A percentile compares a stretch with the other conserved stretches of the same genome.
Evolutionary conservation across 1,140 invertebrate species (phyloP).

Genomic region (Berghia stephanieae): DNA sequence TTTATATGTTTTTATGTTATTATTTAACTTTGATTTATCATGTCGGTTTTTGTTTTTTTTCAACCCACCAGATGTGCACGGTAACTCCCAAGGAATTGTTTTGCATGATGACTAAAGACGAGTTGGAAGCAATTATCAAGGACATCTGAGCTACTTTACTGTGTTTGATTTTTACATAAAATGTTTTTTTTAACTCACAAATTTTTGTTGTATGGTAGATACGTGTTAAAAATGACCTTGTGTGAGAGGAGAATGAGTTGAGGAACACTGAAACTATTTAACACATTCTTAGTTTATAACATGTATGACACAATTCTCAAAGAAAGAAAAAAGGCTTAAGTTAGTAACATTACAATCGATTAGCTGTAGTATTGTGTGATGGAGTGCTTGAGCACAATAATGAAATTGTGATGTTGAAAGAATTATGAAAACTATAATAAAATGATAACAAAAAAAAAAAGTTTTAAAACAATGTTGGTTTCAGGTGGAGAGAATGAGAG

Average conservation of each 20-base stretch:
- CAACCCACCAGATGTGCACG: constrained; percentile 79
- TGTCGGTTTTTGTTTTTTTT: constrained; percentile 45
- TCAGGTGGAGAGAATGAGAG: too few species aligned
- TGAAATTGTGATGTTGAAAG: too few species aligned
- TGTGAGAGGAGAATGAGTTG: not conserved
- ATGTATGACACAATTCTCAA: too few species aligned
- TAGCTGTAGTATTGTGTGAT: too few species aligned
- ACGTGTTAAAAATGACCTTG: not conserved
- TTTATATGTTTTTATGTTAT: constrained; percentile 23
- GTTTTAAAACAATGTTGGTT: too few species aligned
- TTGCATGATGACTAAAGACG: constrained; percentile 89
- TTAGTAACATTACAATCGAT: too few species aligned
- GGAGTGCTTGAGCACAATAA: too few species aligned
- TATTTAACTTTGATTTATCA: too few species aligned
- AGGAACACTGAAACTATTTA: not conserved
- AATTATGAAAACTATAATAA: too few species aligned
- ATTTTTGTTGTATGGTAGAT: not conserved
- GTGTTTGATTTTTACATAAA: too few species aligned
- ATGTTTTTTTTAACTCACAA: not conserved
- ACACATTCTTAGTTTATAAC: not conserved
- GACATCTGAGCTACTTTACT: constrained; percentile 64
- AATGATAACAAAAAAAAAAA: too few species aligned
- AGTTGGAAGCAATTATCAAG: constrained; percentile 90
- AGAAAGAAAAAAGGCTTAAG: too few species aligned
- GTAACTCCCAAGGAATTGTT: constrained; percentile 87